Percentiles rank a stretch among this genome's conserved stretches.
These are phyloP conservation scores for Tetranychus piercei DNA, from an alignment of 2,888 invertebrate species.

Conservation along the genomic window DNA sequence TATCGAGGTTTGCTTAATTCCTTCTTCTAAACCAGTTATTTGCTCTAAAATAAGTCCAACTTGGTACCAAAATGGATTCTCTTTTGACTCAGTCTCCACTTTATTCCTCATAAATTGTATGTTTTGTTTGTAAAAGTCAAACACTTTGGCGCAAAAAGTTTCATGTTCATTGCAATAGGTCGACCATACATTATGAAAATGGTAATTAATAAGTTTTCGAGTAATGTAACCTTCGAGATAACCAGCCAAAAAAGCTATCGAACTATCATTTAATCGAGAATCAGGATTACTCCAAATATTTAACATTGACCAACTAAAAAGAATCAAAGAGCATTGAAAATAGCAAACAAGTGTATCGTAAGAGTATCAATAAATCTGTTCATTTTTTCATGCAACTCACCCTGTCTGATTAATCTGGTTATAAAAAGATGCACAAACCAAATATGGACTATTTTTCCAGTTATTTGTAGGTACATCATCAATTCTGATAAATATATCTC, in stretches of 20 bases:
- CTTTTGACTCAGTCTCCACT: slow-evolving; percentile 32
- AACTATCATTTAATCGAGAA: neutral
- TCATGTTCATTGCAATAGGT: slow-evolving; percentile 39
- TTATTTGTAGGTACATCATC: no score
- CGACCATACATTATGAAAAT: slow-evolving; percentile 52
- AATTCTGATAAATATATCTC: no score
- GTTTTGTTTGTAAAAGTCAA: slow-evolving; percentile 46
- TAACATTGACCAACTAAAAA: neutral
- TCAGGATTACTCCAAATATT: neutral
- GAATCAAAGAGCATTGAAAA: neutral
- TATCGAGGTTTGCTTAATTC: slow-evolving; percentile 34
- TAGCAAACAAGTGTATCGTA: neutral
- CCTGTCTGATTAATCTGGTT: neutral
- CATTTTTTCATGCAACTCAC: neutral
- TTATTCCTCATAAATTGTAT: slow-evolving; percentile 45
- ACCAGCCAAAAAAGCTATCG: slow-evolving; percentile 67
- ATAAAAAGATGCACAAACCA: neutral
- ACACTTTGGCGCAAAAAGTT: slow-evolving; percentile 46
- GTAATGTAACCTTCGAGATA: slow-evolving; percentile 63
- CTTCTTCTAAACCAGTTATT: slow-evolving; percentile 54
- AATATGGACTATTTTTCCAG: neutral
- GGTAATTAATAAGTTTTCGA: slow-evolving; percentile 56
- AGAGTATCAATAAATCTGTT: neutral
- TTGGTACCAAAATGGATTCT: slow-evolving; percentile 66
- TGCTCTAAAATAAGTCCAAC: slow-evolving; percentile 52